A percentile compares a stretch with the other conserved stretches of the same genome.
These are phyloP conservation scores for Eupithecia subumbrata DNA, from an alignment of 2,888 invertebrate genomes.

Conservation along the genomic window DNA sequence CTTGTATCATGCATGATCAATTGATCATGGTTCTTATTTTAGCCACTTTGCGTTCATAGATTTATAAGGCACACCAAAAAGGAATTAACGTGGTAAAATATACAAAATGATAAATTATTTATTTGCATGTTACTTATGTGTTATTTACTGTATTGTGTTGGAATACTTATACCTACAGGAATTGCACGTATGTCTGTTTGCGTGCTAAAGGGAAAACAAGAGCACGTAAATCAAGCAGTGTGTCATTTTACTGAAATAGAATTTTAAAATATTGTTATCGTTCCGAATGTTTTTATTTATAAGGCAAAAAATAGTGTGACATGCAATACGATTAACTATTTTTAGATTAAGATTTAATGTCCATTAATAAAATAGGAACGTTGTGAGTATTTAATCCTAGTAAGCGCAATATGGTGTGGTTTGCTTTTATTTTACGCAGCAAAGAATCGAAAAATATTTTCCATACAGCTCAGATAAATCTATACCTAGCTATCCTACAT, in stretches of 20 bases:
- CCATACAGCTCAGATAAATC: neutral
- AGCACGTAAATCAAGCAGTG: slow-evolving; percentile 8
- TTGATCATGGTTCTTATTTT: neutral
- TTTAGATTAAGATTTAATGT: neutral
- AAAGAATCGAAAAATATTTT: neutral
- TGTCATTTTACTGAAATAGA: slow-evolving; percentile 19
- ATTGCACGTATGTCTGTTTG: slow-evolving; percentile 3
- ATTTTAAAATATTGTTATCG: neutral
- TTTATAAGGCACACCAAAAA: neutral
- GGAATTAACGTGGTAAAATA: neutral
- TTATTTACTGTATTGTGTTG: neutral
- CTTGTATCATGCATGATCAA: too few species aligned
- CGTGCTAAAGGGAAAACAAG: slow-evolving; percentile 23
- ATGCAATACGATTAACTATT: slow-evolving; percentile 1
- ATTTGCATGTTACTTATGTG: neutral
- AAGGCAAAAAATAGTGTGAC: neutral
- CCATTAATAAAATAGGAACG: neutral
- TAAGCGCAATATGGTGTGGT: neutral
- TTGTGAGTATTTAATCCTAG: neutral
- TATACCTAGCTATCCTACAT: neutral
- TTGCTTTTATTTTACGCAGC: neutral
- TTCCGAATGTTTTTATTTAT: neutral
- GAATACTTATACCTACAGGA: neutral
- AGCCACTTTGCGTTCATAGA: neutral
- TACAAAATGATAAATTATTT: neutral